A percentile compares a stretch with the other conserved stretches of the same genome.
Conservation (phyloP, 2,113 vertebrate species). For the Mus musculus region GRCm39 chr12:40174501-40175000, state of each 20-base stretch:
- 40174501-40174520: neutral
- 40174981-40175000: neutral
- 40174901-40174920: slow-evolving; percentile 5
- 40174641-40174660: slow-evolving; percentile 94
- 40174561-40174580: slow-evolving; percentile 94
- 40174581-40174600: slow-evolving; percentile 96
- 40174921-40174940: neutral
- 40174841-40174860: neutral
- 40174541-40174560: neutral
- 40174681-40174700: slow-evolving; percentile 95
- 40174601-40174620: slow-evolving; percentile 93
- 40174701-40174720: slow-evolving; percentile 94
- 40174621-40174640: slow-evolving; percentile 94
- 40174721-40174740: slow-evolving; percentile 89
- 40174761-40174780: neutral
- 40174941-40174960: neutral
- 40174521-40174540: neutral
- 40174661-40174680: slow-evolving; percentile 90
- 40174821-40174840: neutral
- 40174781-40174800: neutral
- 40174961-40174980: neutral
- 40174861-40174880: neutral
- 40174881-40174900: neutral
- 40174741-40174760: slow-evolving; percentile 22
- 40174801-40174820: neutral